phyloP scores from a whole-genome alignment of 2,888 invertebrate species.

The Steinernema carpocapsae region DNA sequence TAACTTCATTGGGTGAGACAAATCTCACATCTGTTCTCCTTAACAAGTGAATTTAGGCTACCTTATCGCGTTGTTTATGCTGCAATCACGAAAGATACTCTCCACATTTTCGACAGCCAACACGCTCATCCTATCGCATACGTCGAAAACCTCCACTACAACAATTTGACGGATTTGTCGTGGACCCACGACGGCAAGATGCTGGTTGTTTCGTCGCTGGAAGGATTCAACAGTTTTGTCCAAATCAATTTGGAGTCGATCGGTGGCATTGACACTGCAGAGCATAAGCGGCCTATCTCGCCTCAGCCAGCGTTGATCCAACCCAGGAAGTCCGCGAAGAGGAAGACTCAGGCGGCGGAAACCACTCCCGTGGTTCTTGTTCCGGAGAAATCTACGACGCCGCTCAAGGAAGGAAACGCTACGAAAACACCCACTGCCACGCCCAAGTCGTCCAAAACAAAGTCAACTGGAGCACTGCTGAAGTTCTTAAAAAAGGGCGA shows the following conservation, averaged over 20 bases:
- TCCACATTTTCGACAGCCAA: conserved; percentile 87
- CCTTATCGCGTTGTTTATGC: conserved; percentile 87
- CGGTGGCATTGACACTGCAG: conserved; percentile 27
- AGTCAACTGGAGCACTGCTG: background rate
- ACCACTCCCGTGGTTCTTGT: background rate
- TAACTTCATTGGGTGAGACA: conserved; percentile 50
- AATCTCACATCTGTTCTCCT: conserved; percentile 26
- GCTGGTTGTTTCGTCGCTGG: conserved; percentile 82
- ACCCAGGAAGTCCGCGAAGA: conserved; percentile 11
- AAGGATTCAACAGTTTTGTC: conserved; percentile 86
- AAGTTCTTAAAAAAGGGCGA: conserved; percentile 16
- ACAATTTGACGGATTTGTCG: conserved; percentile 83
- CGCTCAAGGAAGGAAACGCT: conserved; percentile 1
- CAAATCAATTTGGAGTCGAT: conserved; percentile 74
- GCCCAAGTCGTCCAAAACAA: background rate
- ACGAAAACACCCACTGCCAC: background rate
- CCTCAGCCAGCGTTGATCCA: conserved; percentile 15
- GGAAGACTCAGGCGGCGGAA: background rate
- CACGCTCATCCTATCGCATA: conserved; percentile 81
- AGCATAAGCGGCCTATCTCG: background rate
- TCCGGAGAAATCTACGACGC: background rate
- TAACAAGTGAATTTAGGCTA: conserved; percentile 70
- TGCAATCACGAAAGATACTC: conserved; percentile 82
- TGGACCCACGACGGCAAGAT: conserved; percentile 84
- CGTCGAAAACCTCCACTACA: conserved; percentile 85